Evolutionary conservation across 2,888 invertebrate genomes (phyloP).

Genomic region (Scrobipalpa costella): DNA sequence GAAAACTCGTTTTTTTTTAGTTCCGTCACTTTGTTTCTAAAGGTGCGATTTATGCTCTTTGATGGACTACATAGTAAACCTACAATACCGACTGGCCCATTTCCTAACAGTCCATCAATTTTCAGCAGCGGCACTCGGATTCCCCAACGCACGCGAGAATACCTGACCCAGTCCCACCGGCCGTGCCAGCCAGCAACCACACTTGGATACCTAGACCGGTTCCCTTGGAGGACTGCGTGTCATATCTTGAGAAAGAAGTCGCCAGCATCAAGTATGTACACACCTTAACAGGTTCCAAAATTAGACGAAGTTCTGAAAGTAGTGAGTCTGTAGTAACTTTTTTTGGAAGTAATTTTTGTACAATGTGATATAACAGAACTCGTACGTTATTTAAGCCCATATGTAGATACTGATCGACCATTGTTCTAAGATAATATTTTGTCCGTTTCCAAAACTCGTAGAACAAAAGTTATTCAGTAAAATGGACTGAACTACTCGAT

Average conservation of each 20-base stretch:
- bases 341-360: too few relatives aligned
- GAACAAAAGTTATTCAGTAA: too few relatives aligned
- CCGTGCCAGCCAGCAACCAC: slow-evolving; percentile 48
- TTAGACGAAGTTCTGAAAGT: neutral
- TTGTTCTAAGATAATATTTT: too few relatives aligned
- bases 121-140: slow-evolving; percentile 50
- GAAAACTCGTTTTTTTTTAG: too few relatives aligned
- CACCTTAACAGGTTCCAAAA: neutral
- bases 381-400: too few relatives aligned
- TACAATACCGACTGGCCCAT: neutral
- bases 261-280: slow-evolving; percentile 63
- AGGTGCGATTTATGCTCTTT: too few relatives aligned
- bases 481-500: too few relatives aligned
- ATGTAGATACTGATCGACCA: too few relatives aligned
- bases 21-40: too few relatives aligned
- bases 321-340: neutral
- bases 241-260: slow-evolving; percentile 70
- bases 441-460: too few relatives aligned
- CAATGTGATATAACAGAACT: too few relatives aligned
- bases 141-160: slow-evolving; percentile 60
- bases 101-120: neutral
- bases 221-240: slow-evolving; percentile 64
- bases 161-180: slow-evolving; percentile 55
- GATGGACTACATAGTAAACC: too few relatives aligned
- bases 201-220: slow-evolving; percentile 62